A percentile compares a stretch with the other conserved stretches of the same genome.
These are phyloP conservation scores for Irena cyanogastra DNA, from an alignment of 2,113 vertebrate genomes.

Conservation along the genomic window DNA sequence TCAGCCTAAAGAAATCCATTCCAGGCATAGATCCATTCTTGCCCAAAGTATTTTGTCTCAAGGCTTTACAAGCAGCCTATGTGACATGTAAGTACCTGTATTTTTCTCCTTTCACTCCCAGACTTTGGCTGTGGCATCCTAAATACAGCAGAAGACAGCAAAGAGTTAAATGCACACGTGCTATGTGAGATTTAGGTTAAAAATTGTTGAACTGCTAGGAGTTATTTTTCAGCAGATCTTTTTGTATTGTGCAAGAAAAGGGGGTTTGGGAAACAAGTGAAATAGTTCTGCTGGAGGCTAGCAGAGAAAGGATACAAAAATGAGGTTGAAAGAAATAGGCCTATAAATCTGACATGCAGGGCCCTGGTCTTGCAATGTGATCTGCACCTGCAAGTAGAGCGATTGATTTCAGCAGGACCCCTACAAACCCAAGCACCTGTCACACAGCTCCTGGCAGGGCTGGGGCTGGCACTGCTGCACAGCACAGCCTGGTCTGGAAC, in stretches of 20 bases:
- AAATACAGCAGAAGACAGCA: background rate
- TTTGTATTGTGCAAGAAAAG: background rate
- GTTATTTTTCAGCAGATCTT: background rate
- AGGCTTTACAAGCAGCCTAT: background rate
- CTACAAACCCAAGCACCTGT: accelerated
- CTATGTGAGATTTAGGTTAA: background rate
- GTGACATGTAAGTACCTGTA: background rate
- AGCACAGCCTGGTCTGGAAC: accelerated
- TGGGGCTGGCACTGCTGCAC: background rate
- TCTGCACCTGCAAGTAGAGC: background rate
- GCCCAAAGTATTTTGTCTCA: background rate
- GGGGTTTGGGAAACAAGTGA: background rate
- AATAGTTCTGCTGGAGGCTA: background rate
- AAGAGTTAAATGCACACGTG: background rate
- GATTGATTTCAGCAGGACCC: background rate
- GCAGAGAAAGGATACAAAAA: background rate
- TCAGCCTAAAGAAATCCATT: background rate
- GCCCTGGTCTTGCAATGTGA: background rate
- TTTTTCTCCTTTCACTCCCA: background rate
- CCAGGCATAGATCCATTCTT: background rate
- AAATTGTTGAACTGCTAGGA: background rate
- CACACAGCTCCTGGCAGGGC: background rate
- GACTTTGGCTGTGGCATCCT: background rate
- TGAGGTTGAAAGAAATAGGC: slow-evolving; percentile 25
- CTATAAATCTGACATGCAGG: slow-evolving; percentile 42